Base-by-base conservation (phyloP, 2,888 invertebrate genomes). In the Trichacis sp. region DNA sequence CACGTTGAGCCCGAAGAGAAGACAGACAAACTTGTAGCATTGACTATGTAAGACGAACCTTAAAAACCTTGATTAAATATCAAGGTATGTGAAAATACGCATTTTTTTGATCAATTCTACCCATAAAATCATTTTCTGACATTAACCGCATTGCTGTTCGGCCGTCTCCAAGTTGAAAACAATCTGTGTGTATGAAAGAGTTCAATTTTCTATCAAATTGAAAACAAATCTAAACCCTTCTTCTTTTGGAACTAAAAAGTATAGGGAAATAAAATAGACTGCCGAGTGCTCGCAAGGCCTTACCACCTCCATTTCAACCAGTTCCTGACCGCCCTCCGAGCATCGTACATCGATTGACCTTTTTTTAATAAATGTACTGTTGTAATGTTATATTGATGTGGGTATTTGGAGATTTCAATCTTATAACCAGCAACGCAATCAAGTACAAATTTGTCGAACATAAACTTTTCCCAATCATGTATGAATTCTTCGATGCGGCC, bases 1-100 rank as follows among this genome's bases (percentile, higher is more conserved):
- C 0, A 20, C 15, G 15, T 12, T 19, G 9, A 54, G 20, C 8
- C 46, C 54, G 19, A 54, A 54, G 1, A 47, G 54, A 1, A 54
- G 2, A 14, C 54, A 54, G 3, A 20, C 20, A 19, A 54, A 54
- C 15, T 47, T 19, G 15, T 46, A 45, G 1, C 19, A 17, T 5
- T 36, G 1, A 1, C 12, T 15, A 3, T 38, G 1, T 33, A 33
- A 54, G 9, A 15, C 5, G 20, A 54, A 54, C 11, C 45, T 40
- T 11, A 54, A 14, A 47, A 20, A 54, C 5, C 14, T 46, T 11
- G 14, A 8, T n/a, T 14, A 2, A 11, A 15, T 12, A 6, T 40
- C 8, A 1, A 40, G 40, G 17, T 2, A 40, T 14, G 6, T 2
- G 17, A n/a, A 40, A 40, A 40, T 40, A 40, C 14, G 40, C 40